Percentiles rank a stretch among this genome's conserved stretches.
Evolutionary conservation across 1,140 invertebrate genomes (phyloP).

Genomic region (Cheumatopsyche charites): DNA sequence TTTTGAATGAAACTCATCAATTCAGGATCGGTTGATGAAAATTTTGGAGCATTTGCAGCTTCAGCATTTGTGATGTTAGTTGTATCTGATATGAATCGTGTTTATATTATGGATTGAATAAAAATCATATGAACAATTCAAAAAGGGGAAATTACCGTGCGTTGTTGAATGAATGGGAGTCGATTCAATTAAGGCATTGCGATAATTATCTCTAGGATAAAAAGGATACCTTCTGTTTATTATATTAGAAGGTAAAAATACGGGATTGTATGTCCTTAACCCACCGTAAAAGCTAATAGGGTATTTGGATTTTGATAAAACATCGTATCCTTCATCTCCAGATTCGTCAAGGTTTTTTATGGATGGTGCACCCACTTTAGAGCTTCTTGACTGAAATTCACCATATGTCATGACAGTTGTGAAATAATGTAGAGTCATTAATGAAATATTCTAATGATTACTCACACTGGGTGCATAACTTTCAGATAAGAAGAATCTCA

Average conservation of each 20-base stretch:
- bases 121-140: neutral
- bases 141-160: conserved; percentile 3
- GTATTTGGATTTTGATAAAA: conserved; percentile 39
- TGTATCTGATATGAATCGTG: conserved; percentile 20
- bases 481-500: conserved; percentile 76
- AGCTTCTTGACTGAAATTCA: conserved; percentile 42
- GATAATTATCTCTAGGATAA: conserved; percentile 32
- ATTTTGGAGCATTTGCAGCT: conserved; percentile 39
- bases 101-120: neutral
- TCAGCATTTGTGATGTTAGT: neutral
- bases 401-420: neutral
- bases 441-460: conserved; percentile 36
- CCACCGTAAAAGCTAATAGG: conserved; percentile 34
- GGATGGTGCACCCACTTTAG: conserved; percentile 52
- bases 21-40: conserved; percentile 57
- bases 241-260: conserved; percentile 24
- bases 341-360: conserved; percentile 60
- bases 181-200: neutral
- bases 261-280: conserved; percentile 39
- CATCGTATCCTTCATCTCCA: conserved; percentile 50
- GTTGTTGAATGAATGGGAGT: conserved; percentile 12
- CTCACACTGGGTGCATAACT: conserved; percentile 70
- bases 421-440: neutral
- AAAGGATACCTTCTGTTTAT: conserved; percentile 41
- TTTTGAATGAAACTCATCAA: conserved; percentile 76